Evolutionary conservation across 1,140 invertebrate genomes (phyloP), one percentile per base, ranked within the genome.

Genomic region (Danaus melanippus): DNA sequence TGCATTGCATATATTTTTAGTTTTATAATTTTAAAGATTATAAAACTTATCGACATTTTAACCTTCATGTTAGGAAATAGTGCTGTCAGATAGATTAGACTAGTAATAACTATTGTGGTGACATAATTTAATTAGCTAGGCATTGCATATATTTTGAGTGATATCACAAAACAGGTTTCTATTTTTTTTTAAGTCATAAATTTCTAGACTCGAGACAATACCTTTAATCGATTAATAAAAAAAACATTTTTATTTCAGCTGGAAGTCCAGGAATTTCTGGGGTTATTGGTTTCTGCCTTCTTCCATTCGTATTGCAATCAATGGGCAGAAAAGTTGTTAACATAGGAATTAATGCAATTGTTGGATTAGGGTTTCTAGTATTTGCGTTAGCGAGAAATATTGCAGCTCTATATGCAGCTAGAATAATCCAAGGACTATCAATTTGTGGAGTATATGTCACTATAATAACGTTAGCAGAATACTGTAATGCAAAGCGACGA

Each of bases 271-370:
- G 70, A 0, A 40, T 77, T 2, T 46, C 63, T 10, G 74, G 67
- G 9, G n/a, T 68, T 3, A 8, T 69, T 7, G 68, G 74, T n/a
- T 68, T 66, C 42, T 39, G 62, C 11, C 21, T 69, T n/a, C 43
- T 75, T 7, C 56, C 71, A 17, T 56, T 60, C 3, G 49, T 71
- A 0, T 59, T 77, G 46, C 68, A 74, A 58, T 47, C 51, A 1
- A 57, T 55, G 8, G 74, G 74, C 0, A 54, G 74, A 53, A 75
- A 66, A 57, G 15, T 42, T 12, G 56, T 55, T 0, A 42, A 50
- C 9, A 50, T 54, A n/a, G 9, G 4, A 10, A 40, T 64, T 11
- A 64, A 64, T 32, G 7, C 49, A 9, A 10, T 53, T 0, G 50
- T 54, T 9, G 8, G 41, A n/a, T 12, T 51, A 8, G 62, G 62